phyloP scores from a whole-genome alignment of 2,797 vertebrate species.

The Apogon talboti region DNA sequence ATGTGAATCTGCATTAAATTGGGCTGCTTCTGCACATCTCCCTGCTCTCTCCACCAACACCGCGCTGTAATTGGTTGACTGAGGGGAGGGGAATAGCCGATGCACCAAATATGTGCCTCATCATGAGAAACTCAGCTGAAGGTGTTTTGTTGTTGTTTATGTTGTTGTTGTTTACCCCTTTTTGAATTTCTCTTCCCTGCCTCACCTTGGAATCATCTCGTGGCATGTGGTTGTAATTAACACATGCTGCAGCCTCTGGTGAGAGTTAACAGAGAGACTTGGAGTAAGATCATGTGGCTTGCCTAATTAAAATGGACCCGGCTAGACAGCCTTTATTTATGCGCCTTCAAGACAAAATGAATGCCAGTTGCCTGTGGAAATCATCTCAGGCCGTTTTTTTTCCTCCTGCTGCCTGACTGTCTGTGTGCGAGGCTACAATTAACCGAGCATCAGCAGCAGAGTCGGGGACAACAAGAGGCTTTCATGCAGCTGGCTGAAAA shows the following conservation, averaged over 20 bases:
- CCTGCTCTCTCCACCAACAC: constrained; percentile 8
- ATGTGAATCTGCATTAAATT: constrained; percentile 71
- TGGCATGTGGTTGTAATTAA: constrained; percentile 72
- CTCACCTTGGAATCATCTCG: constrained; percentile 68
- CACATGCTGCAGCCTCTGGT: constrained; percentile 71
- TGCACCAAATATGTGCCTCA: constrained; percentile 64
- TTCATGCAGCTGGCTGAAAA: constrained; percentile 63
- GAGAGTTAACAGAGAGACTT: constrained; percentile 61
- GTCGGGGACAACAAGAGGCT: constrained; percentile 64
- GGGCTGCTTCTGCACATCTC: constrained; percentile 53
- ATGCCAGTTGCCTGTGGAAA: constrained; percentile 74
- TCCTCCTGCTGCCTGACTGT: constrained; percentile 34
- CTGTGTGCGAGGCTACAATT: constrained; percentile 71
- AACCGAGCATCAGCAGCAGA: constrained; percentile 59
- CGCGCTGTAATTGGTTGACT: constrained; percentile 70
- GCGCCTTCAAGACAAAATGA: constrained; percentile 73
- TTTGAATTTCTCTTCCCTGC: constrained; percentile 42
- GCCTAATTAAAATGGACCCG: constrained; percentile 79
- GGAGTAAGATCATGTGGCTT: constrained; percentile 66
- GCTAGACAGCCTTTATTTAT: constrained; percentile 75
- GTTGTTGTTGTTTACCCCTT: constrained; percentile 66
- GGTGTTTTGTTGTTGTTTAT: constrained; percentile 52
- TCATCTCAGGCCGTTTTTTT: constrained; percentile 60
- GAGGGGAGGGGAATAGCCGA: constrained; percentile 44
- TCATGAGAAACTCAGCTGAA: constrained; percentile 60